Evolutionary conservation across 2,113 vertebrate genomes (phyloP).

Genomic region (Psittacula cyanocephala): DNA sequence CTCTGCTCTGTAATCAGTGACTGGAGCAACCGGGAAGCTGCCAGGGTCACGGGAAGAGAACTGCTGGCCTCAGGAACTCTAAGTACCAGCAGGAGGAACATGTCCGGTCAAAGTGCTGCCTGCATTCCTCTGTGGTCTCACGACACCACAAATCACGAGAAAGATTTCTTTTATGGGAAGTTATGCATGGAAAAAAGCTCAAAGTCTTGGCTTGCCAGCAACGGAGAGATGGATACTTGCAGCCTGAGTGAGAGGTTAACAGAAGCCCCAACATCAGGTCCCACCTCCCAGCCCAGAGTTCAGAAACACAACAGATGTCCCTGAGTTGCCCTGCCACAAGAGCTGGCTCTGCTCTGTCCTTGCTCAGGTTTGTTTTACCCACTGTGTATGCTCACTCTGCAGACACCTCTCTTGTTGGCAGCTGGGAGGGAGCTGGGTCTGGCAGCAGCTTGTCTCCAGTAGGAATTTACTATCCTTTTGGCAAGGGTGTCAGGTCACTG

Average conservation of each 20-base stretch:
- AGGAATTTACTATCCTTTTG: not conserved
- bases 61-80: not conserved
- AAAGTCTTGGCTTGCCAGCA: not conserved
- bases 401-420: not conserved
- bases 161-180: not conserved
- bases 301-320: not conserved
- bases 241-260: not conserved
- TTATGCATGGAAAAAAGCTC: not conserved
- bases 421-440: not conserved
- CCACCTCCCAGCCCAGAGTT: not conserved
- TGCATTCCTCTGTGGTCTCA: not conserved
- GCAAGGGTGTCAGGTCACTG: not conserved
- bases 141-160: not conserved
- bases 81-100: not conserved
- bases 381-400: rapidly evolving
- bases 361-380: not conserved
- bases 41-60: not conserved
- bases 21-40: not conserved
- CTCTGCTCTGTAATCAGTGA: not conserved
- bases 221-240: not conserved
- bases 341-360: not conserved
- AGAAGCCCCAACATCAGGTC: not conserved
- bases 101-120: not conserved
- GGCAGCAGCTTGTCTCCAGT: not conserved
- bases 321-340: rapidly evolving